Conservation (phyloP, 1,140 invertebrate species). For the Bombus superbus region DNA sequence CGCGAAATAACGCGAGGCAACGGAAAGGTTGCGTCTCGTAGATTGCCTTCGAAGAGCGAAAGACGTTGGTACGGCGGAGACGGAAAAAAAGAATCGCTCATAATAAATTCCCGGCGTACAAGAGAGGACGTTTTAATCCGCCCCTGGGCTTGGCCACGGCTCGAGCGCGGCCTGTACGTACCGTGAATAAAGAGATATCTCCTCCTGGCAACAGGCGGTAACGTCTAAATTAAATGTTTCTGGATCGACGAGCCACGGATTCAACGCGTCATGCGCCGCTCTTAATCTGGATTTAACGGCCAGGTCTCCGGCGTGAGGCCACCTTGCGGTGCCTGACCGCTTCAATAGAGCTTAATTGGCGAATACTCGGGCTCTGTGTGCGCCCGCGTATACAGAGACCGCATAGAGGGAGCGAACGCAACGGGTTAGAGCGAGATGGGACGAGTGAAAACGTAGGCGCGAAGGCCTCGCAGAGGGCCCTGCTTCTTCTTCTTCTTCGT, state of each 20-base stretch:
- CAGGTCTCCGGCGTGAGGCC: conserved; percentile 63
- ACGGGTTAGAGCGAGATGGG: background rate
- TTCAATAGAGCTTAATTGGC: conserved; percentile 77
- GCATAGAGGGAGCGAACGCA: conserved; percentile 22
- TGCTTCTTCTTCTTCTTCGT: conserved; percentile 46
- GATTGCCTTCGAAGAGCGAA: background rate
- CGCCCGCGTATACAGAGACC: conserved; percentile 49
- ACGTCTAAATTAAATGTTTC: conserved; percentile 78
- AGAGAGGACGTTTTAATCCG: conserved; percentile 52
- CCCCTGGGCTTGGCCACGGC: conserved; percentile 38
- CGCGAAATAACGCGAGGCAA: conserved; percentile 1
- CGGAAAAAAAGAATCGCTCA: conserved; percentile 19
- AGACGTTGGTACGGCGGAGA: background rate
- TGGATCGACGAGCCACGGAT: conserved; percentile 72
- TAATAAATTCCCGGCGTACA: conserved; percentile 33
- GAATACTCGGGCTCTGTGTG: conserved; percentile 62
- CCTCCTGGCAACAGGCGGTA: conserved; percentile 69
- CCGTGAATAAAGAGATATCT: conserved; percentile 70
- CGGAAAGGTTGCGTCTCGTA: background rate
- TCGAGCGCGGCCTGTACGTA: conserved; percentile 20
- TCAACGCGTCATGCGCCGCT: conserved; percentile 73
- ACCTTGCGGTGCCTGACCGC: conserved; percentile 65
- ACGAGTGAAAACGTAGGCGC: conserved; percentile 38
- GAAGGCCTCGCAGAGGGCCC: conserved; percentile 52
- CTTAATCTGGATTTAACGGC: conserved; percentile 77